Evolutionary conservation across 2,888 invertebrate genomes (phyloP).

Genomic region (Barypeithes pellucidus): DNA sequence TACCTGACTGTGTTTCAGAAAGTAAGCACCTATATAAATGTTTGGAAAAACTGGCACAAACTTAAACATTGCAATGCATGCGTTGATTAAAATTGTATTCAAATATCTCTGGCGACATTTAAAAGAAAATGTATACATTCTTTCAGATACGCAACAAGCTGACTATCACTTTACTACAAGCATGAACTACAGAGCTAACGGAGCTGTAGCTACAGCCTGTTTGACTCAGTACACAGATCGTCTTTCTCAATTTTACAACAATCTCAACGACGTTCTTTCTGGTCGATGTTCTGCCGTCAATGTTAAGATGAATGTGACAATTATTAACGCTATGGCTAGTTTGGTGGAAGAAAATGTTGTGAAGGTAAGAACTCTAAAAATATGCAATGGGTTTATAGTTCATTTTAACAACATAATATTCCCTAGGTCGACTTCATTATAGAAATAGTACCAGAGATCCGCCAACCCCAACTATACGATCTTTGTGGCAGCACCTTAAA

Average conservation of each 20-base stretch:
- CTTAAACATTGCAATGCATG: not conserved
- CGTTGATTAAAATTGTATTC: no score
- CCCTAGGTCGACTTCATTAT: constrained; percentile 86
- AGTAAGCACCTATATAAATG: constrained; percentile 70
- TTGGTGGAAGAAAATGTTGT: constrained; percentile 90
- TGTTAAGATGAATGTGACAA: constrained; percentile 94
- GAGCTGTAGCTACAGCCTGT: constrained; percentile 89
- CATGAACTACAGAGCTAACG: constrained; percentile 90
- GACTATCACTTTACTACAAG: constrained; percentile 92
- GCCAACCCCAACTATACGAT: constrained; percentile 93
- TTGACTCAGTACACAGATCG: constrained; percentile 89
- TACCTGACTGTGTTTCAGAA: constrained; percentile 96
- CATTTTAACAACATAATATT: not conserved
- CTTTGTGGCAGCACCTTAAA: constrained; percentile 95
- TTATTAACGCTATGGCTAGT: constrained; percentile 86
- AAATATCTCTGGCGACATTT: not conserved
- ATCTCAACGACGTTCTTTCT: constrained; percentile 87
- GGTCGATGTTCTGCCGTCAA: constrained; percentile 96
- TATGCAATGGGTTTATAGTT: not conserved
- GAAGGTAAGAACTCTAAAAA: constrained; percentile 68
- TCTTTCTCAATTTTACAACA: constrained; percentile 84
- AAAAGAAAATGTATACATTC: not conserved
- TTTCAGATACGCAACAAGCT: constrained; percentile 91
- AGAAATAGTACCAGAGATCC: constrained; percentile 89
- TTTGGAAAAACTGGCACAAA: not conserved